Conservation (phyloP, 2,113 vertebrate genomes). For the Ploceus nigricollis region DNA sequence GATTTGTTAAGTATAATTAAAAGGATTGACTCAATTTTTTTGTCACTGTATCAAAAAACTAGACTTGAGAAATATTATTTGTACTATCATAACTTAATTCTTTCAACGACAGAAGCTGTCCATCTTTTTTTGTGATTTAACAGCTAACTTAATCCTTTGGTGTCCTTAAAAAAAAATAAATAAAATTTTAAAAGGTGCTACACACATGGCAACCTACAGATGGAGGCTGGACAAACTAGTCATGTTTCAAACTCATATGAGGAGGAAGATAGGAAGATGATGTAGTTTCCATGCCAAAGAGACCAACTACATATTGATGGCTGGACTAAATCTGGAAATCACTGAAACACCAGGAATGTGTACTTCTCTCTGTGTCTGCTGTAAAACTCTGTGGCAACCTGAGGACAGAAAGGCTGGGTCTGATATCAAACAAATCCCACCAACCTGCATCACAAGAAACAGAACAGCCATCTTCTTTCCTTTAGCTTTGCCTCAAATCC, state of each 20-base stretch:
- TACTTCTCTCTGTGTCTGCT: neutral
- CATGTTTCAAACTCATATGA: neutral
- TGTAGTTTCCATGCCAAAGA: neutral
- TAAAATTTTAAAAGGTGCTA: neutral
- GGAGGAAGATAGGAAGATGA: neutral
- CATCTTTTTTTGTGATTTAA: neutral
- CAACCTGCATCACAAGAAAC: neutral
- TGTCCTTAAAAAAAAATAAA: neutral
- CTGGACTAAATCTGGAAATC: neutral
- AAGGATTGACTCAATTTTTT: neutral
- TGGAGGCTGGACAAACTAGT: neutral
- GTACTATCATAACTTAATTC: neutral
- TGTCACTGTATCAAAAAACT: neutral
- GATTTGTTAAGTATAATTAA: conserved; percentile 7
- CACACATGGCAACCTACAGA: neutral
- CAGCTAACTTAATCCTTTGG: neutral
- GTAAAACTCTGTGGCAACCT: neutral
- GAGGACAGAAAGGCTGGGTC: neutral
- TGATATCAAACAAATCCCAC: neutral
- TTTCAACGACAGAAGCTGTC: neutral
- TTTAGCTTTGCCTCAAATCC: neutral
- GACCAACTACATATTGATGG: neutral
- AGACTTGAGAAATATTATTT: neutral
- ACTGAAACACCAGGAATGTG: neutral
- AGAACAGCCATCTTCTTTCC: neutral